Base-by-base conservation (phyloP, 2,797 vertebrate genomes). In the Ctenosaura bakeri region DNA sequence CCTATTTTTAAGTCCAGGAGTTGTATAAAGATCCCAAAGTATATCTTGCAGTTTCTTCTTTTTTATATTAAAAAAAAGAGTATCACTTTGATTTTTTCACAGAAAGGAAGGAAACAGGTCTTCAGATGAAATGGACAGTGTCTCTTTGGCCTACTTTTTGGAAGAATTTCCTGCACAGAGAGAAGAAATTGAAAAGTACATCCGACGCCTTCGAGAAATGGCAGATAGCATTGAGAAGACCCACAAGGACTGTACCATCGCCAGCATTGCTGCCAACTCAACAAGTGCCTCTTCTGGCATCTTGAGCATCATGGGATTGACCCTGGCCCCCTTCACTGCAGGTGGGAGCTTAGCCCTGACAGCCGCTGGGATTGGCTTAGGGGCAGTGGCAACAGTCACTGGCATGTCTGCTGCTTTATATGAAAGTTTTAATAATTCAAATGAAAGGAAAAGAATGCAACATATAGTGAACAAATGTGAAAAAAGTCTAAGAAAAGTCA, bases 271-370 rank as follows among this genome's bases (percentile, higher is more conserved):
- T 9, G 16, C 90, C 5, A 13, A 0, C 14, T 90, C 86, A 5
- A 1, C 87, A 0, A 9, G 85, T 0, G 32, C 88, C 1, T 0
- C 24, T 35, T 94, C 93, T 0, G 79, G 84, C 0, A 2, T 77
- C 3, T 2, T 88, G 90, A 62, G 59, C 56, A 1, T 94, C 71
- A 1, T 95, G 81, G 95, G 95, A 1, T 77, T 94, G 3, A 86
- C 22, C 20, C 56, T 95, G 0, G 87, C 87, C 14, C 92, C 93
- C 0, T 24, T 24, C 1, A 94, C 92, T 1, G 76, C 59, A 1
- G 93, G 92, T 4, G 93, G 88, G 16, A 96, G 95, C 35, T 81
- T 95, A 54, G 0, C 85, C 6, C 62, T 96, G 38, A 83, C 83
- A 0, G 32, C 42, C 1, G 38, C 64, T 3, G 69, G 93, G 1